phyloP scores from a whole-genome alignment of 2,888 invertebrate species.

The Hermaeophaga mercurialis region DNA sequence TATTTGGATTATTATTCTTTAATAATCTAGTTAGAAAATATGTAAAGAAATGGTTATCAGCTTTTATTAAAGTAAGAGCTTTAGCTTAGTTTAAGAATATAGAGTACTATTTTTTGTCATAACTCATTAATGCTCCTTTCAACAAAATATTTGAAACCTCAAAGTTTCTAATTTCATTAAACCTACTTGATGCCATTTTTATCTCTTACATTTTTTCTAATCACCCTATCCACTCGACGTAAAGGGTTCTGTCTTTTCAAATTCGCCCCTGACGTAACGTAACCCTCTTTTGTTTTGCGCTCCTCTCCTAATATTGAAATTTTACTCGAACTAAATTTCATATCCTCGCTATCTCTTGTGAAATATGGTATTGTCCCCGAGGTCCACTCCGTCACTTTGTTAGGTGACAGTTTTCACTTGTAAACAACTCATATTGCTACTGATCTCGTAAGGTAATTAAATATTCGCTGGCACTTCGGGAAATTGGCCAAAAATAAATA shows the following conservation, averaged over 20 bases:
- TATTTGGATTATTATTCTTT: no score
- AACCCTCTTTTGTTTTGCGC: slow-evolving; percentile 9
- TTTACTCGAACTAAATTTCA: slow-evolving; percentile 14
- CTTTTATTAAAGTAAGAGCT: no score
- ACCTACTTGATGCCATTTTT: not conserved
- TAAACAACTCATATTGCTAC: slow-evolving; percentile 6
- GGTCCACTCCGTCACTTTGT: slow-evolving; percentile 22
- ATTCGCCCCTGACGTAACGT: slow-evolving; percentile 15
- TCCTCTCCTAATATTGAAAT: slow-evolving; percentile 16
- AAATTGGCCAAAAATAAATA: no score
- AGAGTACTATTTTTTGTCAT: no score
- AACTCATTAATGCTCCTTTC: no score
- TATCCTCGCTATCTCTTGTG: slow-evolving; percentile 9
- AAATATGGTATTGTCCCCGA: slow-evolving; percentile 19
- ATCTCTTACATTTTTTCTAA: slow-evolving; percentile 8
- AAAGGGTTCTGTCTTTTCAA: slow-evolving; percentile 14
- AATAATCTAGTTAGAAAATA: no score
- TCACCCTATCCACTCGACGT: slow-evolving; percentile 3
- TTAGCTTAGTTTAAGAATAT: no score
- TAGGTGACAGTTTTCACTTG: slow-evolving; percentile 18
- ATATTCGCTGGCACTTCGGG: no score
- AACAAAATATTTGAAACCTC: no score
- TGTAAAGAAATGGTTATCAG: no score
- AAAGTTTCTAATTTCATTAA: not conserved
- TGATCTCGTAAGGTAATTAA: not conserved